Base-by-base conservation (phyloP, 2,888 invertebrate species). In the Lordiphosa andalusiaca region DNA sequence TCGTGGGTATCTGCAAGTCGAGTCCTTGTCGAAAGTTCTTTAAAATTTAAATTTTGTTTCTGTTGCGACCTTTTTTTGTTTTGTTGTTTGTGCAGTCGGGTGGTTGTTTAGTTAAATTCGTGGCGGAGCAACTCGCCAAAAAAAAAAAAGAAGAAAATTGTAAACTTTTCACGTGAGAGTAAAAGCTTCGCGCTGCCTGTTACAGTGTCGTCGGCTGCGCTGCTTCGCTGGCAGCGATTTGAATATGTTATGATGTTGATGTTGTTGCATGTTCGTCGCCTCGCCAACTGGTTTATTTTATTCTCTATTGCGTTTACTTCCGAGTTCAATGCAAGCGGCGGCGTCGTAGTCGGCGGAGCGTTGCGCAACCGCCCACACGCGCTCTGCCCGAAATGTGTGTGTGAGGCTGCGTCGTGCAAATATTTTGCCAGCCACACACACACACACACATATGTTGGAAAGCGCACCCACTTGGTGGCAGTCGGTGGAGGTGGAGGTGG, bases 361-460 rank as follows among this genome's bases (percentile, higher is more conserved):
- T 84, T 78, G 83, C 84, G 78, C 84, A 78, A 84, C 82, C 82
- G 67, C 77, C 84, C 78, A 82, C 84, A 74, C 72, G 61, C 64
- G 61, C 52, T 57, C 30, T 44, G 33, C 19, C 46, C 38, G 30
- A 37, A 47, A 44, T 52, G 37, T 57, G 33, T 58, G 40, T 61
- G 53, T 53, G 46, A 67, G 56, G 60, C 54, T 74, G 80, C 74
- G 82, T 73, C 81, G 74, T 78, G 75, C 75, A 76, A 83, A 83
- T 70, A 83, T 72, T 80, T 82, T 63, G 67, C 69, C 48, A 83
- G 58, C 70, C 25, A 44, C 67, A 65, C 63, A 63, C 66, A 64
- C 30, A 41, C 49, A 41, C 35, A 36, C 49, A 53, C 42, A 36
- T 51, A 51, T 41, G 41, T 36, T 10, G 33, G 36, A 35, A 51